Base-by-base conservation (phyloP, 2,797 vertebrate genomes). In the Sebastes goodei region DNA sequence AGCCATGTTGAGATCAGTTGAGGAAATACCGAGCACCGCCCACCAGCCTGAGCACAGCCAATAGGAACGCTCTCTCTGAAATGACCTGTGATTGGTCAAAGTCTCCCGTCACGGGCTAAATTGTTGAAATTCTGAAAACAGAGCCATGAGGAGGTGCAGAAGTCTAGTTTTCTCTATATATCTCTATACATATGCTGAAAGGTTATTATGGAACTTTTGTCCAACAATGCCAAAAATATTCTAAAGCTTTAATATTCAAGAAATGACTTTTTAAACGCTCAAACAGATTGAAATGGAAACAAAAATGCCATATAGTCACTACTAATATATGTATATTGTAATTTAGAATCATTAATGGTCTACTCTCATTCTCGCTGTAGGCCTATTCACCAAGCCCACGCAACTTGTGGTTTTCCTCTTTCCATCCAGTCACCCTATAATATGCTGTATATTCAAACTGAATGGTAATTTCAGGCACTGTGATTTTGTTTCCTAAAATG, bases 401-500 rank as follows among this genome's bases (percentile, higher is more conserved):
- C 67, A 59, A 42, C 8, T 60, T 71, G 27, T 53, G 20, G 10
- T 53, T 53, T 64, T 68, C 11, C 2, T 33, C 6, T 27, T 42
- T 59, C 60, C n/a, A 10, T 65, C 29, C n/a, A 57, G 21, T 57
- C 42, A 9, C 33, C 9, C 4, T 55, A 23, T 29, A 25, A 20
- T 49, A 49, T 32, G 62, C 15, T 49, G 27, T 25, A 49, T 53
- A 46, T 75, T 71, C 21, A 5, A 46, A 66, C 64, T 29, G 2
- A 84, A 70, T 38, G 15, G 23, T 80, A 21, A 75, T 66, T 82
- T 73, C 29, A 35, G 63, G 14, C 69, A 74, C 76, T 75, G 60
- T 21, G 53, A 65, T 53, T 75, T 82, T 88, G 56, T 77, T 87
- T 77, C 74, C 10, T 30, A 30, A 74, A 77, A 81, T 85, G 55